Percentiles rank a stretch among this genome's conserved stretches.
Evolutionary conservation across 1,140 invertebrate genomes (phyloP).

Genomic region (Camponotus floridanus): DNA sequence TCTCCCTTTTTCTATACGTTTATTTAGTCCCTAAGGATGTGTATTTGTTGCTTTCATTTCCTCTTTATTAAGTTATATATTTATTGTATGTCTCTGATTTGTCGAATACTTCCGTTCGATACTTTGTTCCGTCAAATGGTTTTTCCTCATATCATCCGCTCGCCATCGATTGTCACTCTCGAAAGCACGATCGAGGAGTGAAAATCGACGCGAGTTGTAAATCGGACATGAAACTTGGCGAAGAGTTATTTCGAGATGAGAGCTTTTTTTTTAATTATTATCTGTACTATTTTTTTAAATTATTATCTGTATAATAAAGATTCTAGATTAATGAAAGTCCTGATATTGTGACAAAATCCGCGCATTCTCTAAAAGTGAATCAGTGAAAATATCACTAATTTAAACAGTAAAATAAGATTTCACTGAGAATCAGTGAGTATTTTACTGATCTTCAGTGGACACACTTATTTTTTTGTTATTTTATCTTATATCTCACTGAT

Average conservation of each 20-base stretch:
- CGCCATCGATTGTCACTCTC: background rate
- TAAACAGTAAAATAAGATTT: too few relatives aligned
- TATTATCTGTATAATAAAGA: background rate
- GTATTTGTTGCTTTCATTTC: conserved; percentile 8
- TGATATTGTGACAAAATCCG: background rate
- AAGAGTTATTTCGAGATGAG: background rate
- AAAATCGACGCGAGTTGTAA: background rate
- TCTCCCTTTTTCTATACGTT: background rate
- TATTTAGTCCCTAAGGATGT: background rate
- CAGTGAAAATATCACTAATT: too few relatives aligned
- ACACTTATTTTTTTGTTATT: too few relatives aligned
- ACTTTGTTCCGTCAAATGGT: background rate
- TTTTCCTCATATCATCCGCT: background rate
- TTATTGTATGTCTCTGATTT: background rate
- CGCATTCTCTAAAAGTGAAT: too few relatives aligned
- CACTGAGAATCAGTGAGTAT: too few relatives aligned
- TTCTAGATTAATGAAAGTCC: background rate
- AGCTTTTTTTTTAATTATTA: background rate
- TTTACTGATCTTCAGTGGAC: too few relatives aligned
- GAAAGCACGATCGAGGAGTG: background rate
- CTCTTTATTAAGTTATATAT: conserved; percentile 29
- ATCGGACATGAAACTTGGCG: conserved; percentile 13
- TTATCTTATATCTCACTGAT: too few relatives aligned
- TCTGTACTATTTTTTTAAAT: background rate
- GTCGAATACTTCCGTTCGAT: conserved; percentile 1